Evolutionary conservation across 2,113 vertebrate species (phyloP).

Genomic region (Eurypyga helias): DNA sequence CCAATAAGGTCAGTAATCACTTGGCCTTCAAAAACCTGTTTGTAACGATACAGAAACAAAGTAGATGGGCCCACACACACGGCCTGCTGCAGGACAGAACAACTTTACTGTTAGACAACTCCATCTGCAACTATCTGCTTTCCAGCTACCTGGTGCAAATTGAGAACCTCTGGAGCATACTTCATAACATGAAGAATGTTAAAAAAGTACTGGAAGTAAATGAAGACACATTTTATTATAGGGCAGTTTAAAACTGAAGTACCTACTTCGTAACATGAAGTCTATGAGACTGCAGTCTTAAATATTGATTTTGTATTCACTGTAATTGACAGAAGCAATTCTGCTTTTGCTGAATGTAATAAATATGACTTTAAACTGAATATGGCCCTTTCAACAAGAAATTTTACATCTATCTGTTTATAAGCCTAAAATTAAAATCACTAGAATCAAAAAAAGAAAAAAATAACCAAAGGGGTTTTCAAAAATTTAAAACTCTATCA

Average conservation of each 20-base stretch:
- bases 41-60: neutral
- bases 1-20: neutral
- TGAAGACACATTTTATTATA: conserved; percentile 63
- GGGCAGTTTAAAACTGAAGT: conserved; percentile 50
- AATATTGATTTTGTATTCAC: conserved; percentile 77
- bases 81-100: neutral
- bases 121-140: neutral
- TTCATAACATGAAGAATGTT: conserved; percentile 30
- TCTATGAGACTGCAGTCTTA: conserved; percentile 55
- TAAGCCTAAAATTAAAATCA: conserved; percentile 78
- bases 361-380: conserved; percentile 75
- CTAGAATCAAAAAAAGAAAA: conserved; percentile 74
- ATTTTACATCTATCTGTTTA: conserved; percentile 79
- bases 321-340: conserved; percentile 71
- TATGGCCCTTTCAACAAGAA: conserved; percentile 74
- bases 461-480: conserved; percentile 83
- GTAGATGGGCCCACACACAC: neutral
- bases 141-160: neutral
- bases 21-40: neutral
- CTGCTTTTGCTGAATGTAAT: conserved; percentile 59
- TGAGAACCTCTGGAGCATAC: neutral
- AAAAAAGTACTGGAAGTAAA: conserved; percentile 51
- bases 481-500: conserved; percentile 87
- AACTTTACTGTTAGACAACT: neutral
- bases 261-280: neutral